Evolutionary conservation across 2,797 vertebrate genomes (phyloP).

Genomic region (Hypotaenidia okinawae): DNA sequence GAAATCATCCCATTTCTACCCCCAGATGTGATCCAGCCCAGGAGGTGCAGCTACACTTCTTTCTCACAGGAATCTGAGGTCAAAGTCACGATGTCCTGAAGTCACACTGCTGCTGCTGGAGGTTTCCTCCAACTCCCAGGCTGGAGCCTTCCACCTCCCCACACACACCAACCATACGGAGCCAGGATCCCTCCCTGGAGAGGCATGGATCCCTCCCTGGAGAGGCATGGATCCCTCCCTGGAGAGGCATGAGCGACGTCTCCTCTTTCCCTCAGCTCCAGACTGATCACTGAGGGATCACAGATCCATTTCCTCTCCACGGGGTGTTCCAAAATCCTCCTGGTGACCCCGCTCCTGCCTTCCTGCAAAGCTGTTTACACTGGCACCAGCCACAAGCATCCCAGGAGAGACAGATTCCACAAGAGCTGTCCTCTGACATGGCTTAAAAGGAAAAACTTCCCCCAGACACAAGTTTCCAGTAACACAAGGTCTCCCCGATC

Average conservation of each 20-base stretch:
- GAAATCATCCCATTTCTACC: neutral
- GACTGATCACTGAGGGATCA: neutral
- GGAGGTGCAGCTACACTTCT: neutral
- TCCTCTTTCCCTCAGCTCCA: neutral
- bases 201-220: neutral
- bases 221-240: neutral
- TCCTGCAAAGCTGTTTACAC: neutral
- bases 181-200: accelerated
- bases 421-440: neutral
- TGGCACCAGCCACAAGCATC: neutral
- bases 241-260: accelerated
- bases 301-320: neutral
- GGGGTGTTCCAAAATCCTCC: neutral
- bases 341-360: neutral
- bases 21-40: accelerated
- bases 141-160: neutral
- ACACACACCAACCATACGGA: accelerated
- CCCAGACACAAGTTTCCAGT: neutral
- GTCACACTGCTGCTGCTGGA: neutral
- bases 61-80: neutral
- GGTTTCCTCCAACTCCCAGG: neutral
- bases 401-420: neutral
- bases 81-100: neutral
- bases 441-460: neutral
- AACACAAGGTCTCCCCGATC: neutral